Base-by-base conservation (phyloP, 2,888 invertebrate species). In the Leucophora obtusa region DNA sequence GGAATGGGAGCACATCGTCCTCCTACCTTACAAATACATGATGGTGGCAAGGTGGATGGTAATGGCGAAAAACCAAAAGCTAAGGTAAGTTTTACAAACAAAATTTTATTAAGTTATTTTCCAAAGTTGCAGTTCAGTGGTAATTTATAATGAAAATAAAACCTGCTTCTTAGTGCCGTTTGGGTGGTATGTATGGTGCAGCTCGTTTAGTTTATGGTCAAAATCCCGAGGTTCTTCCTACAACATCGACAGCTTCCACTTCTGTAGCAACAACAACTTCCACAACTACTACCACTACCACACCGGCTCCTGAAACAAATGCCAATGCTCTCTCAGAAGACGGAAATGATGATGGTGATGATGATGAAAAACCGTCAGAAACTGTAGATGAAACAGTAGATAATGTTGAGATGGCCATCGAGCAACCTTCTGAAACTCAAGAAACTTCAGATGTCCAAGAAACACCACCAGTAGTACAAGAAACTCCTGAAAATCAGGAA, bases 191-290 rank as follows among this genome's bases (percentile, higher is more conserved):
- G 76, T 71, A 93, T 84, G 93, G 93, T 66, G 93, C 93, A 5
- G 93, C 93, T 33, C 92, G 93, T 21, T 89, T 93, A 73, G 89
- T 90, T 11, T 90, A 90, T 83, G 90, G 90, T 58, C 90, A 90
- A 84, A 91, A 93, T 66, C 93, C 93, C 70, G 92, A 90, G 84
- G 87, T 90, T 75, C 87, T 89, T 82, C 88, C 90, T 43, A 88
- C 89, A 59, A 84, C 87, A 47, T 84, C 89, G 17, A 86, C 88
- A 15, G 83, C 85, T 35, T 81, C 87, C 6, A 83, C 87, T 38
- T 85, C 87, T 68, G 83, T 85, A 2, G 82, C 86, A 11, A 74
- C 84, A 5, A 56, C 84, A 38, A 68, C 85, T 15, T 83, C 83
- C 14, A 82, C 85, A 14, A 81, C 85, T 1, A 83, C 85, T 4